Conservation (phyloP, 2,113 vertebrate species). For the Ibidorhyncha struthersii region DNA sequence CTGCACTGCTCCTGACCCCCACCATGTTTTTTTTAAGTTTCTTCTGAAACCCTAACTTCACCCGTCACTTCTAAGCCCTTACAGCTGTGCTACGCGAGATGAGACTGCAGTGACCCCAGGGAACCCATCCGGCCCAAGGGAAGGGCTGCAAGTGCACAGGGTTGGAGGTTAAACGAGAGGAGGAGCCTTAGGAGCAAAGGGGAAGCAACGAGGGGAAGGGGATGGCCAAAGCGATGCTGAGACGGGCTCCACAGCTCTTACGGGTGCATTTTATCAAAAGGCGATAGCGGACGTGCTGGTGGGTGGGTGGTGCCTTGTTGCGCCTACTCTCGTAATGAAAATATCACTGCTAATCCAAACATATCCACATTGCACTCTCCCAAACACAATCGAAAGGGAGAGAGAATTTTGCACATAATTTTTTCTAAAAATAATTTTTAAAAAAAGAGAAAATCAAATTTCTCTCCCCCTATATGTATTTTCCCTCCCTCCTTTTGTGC, state of each 20-base stretch:
- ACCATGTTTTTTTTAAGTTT: no score
- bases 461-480: neutral
- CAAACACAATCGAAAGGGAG: neutral
- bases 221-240: neutral
- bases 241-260: neutral
- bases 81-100: no score
- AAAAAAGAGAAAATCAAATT: neutral
- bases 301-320: neutral
- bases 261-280: accelerated
- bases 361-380: accelerated
- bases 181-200: neutral
- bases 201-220: neutral
- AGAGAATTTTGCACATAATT: accelerated
- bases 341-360: neutral
- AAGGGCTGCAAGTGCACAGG: neutral
- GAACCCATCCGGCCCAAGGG: accelerated
- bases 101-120: no score
- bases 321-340: neutral
- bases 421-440: neutral
- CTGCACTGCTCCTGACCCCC: no score
- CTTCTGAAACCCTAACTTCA: no score
- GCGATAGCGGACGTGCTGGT: accelerated
- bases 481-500: neutral
- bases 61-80: no score
- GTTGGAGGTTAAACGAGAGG: neutral